Percentiles rank a stretch among this genome's conserved stretches.
These are phyloP conservation scores for Drosophila parthenogenetica DNA, from an alignment of 2,888 invertebrate species.

Conservation along the genomic window DNA sequence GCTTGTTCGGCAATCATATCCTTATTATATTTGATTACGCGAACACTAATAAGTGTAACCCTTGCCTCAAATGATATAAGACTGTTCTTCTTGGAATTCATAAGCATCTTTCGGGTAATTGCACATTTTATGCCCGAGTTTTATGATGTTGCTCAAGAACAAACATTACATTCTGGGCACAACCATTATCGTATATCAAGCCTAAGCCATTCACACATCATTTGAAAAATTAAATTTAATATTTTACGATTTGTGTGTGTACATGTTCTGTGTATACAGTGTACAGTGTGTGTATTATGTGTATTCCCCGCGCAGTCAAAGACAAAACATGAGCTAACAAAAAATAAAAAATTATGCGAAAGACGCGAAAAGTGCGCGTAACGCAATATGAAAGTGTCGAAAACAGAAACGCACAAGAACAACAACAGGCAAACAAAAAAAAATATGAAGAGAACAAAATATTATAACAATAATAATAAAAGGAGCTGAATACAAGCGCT, in stretches of 20 bases:
- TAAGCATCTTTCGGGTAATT: slow-evolving; percentile 42
- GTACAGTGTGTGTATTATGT: slow-evolving; percentile 12
- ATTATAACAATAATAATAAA: slow-evolving; percentile 80
- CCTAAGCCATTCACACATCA: slow-evolving; percentile 81
- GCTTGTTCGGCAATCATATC: not conserved
- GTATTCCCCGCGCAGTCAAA: slow-evolving; percentile 33
- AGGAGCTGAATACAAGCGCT: slow-evolving; percentile 61
- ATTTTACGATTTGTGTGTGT: slow-evolving; percentile 77
- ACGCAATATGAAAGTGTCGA: slow-evolving; percentile 72
- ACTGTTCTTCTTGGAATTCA: slow-evolving; percentile 2
- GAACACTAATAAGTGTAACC: slow-evolving; percentile 15
- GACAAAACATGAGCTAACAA: slow-evolving; percentile 49
- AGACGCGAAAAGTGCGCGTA: slow-evolving; percentile 59
- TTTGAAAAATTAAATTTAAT: slow-evolving; percentile 82
- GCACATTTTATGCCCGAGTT: slow-evolving; percentile 50
- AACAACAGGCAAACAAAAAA: slow-evolving; percentile 8
- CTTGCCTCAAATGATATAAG: not conserved
- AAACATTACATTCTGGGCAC: slow-evolving; percentile 49
- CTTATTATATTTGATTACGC: slow-evolving; percentile 20
- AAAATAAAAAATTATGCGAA: slow-evolving; percentile 72
- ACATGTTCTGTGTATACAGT: slow-evolving; percentile 39
- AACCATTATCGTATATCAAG: slow-evolving; percentile 70
- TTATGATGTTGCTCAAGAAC: slow-evolving; percentile 42
- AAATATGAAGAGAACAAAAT: slow-evolving; percentile 38
- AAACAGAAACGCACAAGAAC: slow-evolving; percentile 42